Evolutionary conservation across 2,113 vertebrate genomes (phyloP).

Genomic region (Toxostoma redivivum): DNA sequence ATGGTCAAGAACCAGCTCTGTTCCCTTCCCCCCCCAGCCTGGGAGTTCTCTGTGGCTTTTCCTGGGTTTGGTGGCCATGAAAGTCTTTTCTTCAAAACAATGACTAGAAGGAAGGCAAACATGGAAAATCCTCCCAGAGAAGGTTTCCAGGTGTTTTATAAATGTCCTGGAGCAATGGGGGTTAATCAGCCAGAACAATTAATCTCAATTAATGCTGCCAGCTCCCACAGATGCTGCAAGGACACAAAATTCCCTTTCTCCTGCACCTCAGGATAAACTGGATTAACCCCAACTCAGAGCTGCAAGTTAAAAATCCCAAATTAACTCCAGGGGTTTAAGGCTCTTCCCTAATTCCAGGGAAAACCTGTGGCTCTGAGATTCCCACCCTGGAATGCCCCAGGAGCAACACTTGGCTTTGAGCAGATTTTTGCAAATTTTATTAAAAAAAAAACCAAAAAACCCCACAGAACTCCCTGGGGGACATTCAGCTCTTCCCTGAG

Average conservation of each 20-base stretch:
- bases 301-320: neutral
- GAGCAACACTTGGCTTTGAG: neutral
- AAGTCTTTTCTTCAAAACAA: neutral
- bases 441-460: neutral
- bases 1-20: neutral
- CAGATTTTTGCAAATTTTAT: neutral
- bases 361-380: neutral
- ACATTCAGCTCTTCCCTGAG: neutral
- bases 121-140: accelerated
- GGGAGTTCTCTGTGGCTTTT: accelerated
- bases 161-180: accelerated
- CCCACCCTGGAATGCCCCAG: neutral
- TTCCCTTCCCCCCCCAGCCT: neutral
- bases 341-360: neutral
- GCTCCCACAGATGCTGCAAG: neutral
- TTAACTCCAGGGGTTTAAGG: neutral
- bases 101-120: neutral
- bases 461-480: neutral
- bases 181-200: neutral
- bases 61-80: neutral
- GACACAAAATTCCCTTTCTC: neutral
- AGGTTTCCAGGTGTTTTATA: neutral
- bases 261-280: neutral
- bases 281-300: neutral
- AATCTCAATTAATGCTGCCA: neutral